Conservation (phyloP, 1,140 invertebrate genomes). For the Bombus breviceps region DNA sequence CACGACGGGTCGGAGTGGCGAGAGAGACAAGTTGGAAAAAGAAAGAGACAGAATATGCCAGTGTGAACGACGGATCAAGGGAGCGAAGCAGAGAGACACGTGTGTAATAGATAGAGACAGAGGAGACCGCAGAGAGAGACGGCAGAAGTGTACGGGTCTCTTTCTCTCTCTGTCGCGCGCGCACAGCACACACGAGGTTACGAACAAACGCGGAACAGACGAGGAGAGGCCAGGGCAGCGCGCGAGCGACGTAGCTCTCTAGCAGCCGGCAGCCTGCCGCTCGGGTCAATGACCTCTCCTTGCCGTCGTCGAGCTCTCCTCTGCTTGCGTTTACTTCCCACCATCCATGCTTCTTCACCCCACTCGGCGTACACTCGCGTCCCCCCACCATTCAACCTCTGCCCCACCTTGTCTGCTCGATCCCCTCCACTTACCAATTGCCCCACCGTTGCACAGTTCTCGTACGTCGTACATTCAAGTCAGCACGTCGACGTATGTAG, state of each 20-base stretch:
- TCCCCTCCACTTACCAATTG: background rate
- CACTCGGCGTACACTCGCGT: background rate
- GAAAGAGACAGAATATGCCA: background rate
- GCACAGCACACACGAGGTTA: conserved; percentile 69
- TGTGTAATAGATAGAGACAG: background rate
- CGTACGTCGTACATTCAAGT: conserved; percentile 5
- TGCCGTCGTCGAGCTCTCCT: conserved; percentile 75
- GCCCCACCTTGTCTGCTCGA: background rate
- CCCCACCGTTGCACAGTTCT: background rate
- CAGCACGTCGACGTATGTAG: conserved; percentile 59
- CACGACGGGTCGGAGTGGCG: conserved; percentile 17
- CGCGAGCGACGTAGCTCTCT: conserved; percentile 77
- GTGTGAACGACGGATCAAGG: conserved; percentile 8
- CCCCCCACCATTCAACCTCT: background rate
- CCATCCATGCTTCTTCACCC: conserved; percentile 22
- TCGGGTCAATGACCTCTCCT: conserved; percentile 82
- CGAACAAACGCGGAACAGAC: conserved; percentile 70
- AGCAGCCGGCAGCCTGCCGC: conserved; percentile 82
- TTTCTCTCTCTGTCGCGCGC: conserved; percentile 53
- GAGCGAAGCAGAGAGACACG: background rate
- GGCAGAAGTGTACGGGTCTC: conserved; percentile 26
- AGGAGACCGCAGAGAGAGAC: background rate
- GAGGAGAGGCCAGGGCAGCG: conserved; percentile 66
- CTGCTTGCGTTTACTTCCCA: conserved; percentile 41
- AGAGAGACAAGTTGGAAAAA: background rate